Percentiles rank a stretch among this genome's conserved stretches.
Evolutionary conservation across 2,797 vertebrate genomes (phyloP).

Genomic region (Intellagama lesueurii): DNA sequence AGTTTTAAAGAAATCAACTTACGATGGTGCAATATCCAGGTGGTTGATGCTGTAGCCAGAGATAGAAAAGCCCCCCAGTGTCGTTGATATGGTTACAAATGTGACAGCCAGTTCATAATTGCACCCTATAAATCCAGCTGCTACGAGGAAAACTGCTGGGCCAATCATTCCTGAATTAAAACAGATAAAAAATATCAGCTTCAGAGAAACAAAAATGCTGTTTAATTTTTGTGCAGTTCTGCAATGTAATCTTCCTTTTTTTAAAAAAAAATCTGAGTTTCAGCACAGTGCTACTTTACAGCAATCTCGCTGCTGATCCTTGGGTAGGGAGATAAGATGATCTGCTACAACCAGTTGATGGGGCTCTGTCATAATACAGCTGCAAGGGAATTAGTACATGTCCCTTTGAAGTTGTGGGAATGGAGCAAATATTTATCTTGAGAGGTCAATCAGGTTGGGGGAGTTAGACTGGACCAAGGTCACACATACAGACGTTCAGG

Average conservation of each 20-base stretch:
- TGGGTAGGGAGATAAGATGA: too few relatives aligned
- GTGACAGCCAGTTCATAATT: conserved; percentile 88
- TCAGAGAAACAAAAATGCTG: neutral
- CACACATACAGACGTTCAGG: too few relatives aligned
- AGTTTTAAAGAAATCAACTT: conserved; percentile 72
- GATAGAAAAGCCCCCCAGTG: conserved; percentile 90
- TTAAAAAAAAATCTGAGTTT: neutral
- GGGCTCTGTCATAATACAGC: too few relatives aligned
- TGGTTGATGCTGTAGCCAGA: conserved; percentile 98
- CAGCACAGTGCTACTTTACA: neutral
- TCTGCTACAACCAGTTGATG: too few relatives aligned
- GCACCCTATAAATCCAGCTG: conserved; percentile 90
- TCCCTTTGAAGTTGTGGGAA: too few relatives aligned
- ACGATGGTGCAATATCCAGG: conserved; percentile 98
- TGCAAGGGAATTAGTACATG: too few relatives aligned
- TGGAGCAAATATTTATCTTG: too few relatives aligned
- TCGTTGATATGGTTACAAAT: conserved; percentile 92
- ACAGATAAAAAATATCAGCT: neutral
- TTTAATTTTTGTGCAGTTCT: neutral
- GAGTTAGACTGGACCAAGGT: too few relatives aligned
- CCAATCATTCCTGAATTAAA: conserved; percentile 89
- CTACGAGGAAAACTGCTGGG: conserved; percentile 91
- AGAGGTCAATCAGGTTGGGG: too few relatives aligned
- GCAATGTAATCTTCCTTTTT: neutral
- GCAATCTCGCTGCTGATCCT: too few relatives aligned